Base-by-base conservation (phyloP, 37 sponge, comb jelly and placozoan species). In the Mnemiopsis leidyi region DNA sequence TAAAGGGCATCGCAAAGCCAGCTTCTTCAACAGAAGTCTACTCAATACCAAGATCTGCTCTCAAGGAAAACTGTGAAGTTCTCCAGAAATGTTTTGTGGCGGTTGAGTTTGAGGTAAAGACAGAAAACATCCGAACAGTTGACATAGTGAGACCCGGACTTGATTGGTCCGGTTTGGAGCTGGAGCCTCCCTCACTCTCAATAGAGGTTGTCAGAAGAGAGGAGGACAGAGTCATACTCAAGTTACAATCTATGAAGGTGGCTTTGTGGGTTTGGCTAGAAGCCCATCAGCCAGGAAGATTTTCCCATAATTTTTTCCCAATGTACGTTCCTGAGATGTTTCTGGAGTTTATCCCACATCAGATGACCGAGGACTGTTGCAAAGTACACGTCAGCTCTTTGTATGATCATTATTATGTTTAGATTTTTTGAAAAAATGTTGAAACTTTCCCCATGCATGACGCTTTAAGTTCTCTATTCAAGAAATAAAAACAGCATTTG, bases 201-300 rank as follows among this genome's bases (percentile, higher is more conserved):
- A 13, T 18, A 48, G 61, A 18, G 61, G 61, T n/a, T 48, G 61
- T 48, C 61, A 18, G 61, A 48, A 13, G 13, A 48, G 61, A 21
- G 39, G 90, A 85, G 61, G 40, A 38, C 40, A 25, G 90, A 2
- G 28, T 26, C 1, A 7, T 79, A 16, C 35, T 79, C 0, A 33
- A 13, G 61, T 13, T 85, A 0, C 1, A 40, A n/a, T 9, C 90
- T n/a, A 13, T 36, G 48, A 37, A 2, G 3, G 7, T 85, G 0
- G 90, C 90, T 1, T 1, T 85, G 1, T 85, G 90, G 90, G 90
- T 85, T 23, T 85, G 90, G 90, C 25, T 85, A 61, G 90, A 85
- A 39, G 61, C 61, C 29, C 2, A 85, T 35, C 26, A 13, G 0
- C 38, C 29, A 61, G 21, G 90, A 2, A 3, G 23, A 26, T 85